phyloP scores from a whole-genome alignment of 2,888 invertebrate species.

The Perizoma affinitatum region DNA sequence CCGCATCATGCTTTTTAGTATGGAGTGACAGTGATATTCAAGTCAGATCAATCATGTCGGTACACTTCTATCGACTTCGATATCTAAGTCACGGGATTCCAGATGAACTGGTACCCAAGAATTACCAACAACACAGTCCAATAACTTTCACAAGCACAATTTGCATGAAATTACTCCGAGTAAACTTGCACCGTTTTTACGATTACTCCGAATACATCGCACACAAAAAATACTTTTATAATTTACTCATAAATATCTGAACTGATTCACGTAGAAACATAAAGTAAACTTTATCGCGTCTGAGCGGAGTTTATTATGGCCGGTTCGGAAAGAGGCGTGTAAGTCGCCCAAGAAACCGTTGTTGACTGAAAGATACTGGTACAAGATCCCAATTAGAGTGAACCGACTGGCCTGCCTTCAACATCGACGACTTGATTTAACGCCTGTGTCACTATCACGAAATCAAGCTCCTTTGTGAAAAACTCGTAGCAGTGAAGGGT shows the following conservation, averaged over 20 bases:
- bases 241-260: conserved; percentile 26
- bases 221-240: conserved; percentile 35
- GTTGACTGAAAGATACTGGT: conserved; percentile 41
- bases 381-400: conserved; percentile 43
- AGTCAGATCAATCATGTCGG: too few relatives aligned
- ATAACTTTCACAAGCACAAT: conserved; percentile 26
- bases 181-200: conserved; percentile 32
- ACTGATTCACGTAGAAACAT: conserved; percentile 2
- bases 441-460: conserved; percentile 13
- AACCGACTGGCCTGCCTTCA: conserved; percentile 39
- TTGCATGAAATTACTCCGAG: conserved; percentile 31
- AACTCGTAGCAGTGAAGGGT: too few relatives aligned
- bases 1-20: too few relatives aligned
- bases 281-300: conserved; percentile 22
- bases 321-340: conserved; percentile 28
- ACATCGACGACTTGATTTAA: conserved; percentile 17
- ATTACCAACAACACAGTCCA: conserved; percentile 21
- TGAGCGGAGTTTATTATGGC: conserved; percentile 20
- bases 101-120: conserved; percentile 8
- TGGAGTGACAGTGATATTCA: too few relatives aligned
- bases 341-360: conserved; percentile 32
- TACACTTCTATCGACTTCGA: too few relatives aligned
- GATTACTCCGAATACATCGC: conserved; percentile 28
- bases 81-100: too few relatives aligned
- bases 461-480: too few relatives aligned